Evolutionary conservation across 2,888 invertebrate genomes (phyloP).

Genomic region (Zelleria hepariella): DNA sequence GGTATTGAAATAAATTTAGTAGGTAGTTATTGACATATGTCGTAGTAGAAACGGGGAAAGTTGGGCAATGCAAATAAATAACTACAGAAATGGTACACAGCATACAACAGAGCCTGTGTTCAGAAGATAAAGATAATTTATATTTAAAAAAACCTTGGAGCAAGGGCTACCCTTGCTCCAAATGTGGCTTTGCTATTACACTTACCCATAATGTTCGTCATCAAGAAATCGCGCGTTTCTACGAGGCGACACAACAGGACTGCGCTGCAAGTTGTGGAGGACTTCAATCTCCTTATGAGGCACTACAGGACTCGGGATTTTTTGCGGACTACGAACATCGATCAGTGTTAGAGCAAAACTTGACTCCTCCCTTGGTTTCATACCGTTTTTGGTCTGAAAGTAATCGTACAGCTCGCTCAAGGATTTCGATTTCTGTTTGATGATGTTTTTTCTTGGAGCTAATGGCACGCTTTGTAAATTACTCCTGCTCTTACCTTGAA

Average conservation of each 20-base stretch:
- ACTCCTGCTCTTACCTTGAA: constrained; percentile 31
- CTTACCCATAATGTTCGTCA: constrained; percentile 60
- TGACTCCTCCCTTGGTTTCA: constrained; percentile 34
- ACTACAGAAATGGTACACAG: too few relatives aligned
- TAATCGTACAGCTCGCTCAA: constrained; percentile 63
- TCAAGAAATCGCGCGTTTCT: constrained; percentile 44
- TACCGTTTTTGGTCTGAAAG: constrained; percentile 53
- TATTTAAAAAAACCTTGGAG: too few relatives aligned
- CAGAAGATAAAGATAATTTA: too few relatives aligned
- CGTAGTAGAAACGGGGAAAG: too few relatives aligned
- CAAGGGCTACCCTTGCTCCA: too few relatives aligned
- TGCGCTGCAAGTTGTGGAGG: constrained; percentile 77
- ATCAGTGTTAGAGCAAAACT: constrained; percentile 48
- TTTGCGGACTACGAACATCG: constrained; percentile 50
- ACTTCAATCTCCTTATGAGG: constrained; percentile 77
- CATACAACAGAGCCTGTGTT: too few relatives aligned
- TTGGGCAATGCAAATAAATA: too few relatives aligned
- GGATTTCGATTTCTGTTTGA: constrained; percentile 61
- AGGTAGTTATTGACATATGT: too few relatives aligned
- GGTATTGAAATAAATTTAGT: too few relatives aligned
- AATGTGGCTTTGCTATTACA: constrained; percentile 10
- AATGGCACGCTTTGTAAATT: not conserved
- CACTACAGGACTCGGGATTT: constrained; percentile 62
- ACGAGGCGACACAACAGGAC: constrained; percentile 72
- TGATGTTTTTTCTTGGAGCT: constrained; percentile 30